Conservation (phyloP, 2,113 vertebrate species). For the Cariama cristata region DNA sequence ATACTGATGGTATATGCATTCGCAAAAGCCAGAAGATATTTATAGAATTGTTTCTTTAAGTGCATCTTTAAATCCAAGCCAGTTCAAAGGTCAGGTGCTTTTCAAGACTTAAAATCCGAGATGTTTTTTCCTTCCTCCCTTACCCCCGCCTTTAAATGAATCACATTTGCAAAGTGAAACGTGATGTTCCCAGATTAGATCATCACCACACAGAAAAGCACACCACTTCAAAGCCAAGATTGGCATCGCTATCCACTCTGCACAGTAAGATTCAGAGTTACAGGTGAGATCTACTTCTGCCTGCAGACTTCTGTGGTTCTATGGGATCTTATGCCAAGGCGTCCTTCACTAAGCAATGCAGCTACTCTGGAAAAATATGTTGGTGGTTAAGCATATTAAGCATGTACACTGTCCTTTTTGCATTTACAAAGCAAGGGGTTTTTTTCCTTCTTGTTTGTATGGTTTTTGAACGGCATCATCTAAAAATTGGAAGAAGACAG, state of each 20-base stretch:
- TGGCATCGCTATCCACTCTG: neutral
- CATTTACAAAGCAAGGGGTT: neutral
- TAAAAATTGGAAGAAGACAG: neutral
- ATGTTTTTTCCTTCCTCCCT: neutral
- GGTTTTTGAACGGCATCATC: neutral
- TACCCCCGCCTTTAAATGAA: neutral
- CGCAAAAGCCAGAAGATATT: neutral
- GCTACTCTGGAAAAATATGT: neutral
- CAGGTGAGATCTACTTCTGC: neutral
- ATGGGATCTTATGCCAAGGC: neutral
- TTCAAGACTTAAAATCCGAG: neutral
- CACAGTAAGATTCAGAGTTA: neutral
- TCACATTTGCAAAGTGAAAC: neutral
- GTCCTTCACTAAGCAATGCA: neutral
- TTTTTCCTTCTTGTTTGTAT: neutral
- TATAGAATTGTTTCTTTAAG: neutral
- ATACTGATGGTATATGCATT: neutral
- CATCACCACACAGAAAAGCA: neutral
- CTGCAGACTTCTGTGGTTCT: neutral
- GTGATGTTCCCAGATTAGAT: neutral
- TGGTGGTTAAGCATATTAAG: neutral
- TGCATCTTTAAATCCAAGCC: neutral
- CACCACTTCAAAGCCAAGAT: neutral
- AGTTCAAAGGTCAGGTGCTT: neutral
- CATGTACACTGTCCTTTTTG: neutral